These are phyloP conservation scores for Crematogaster levior DNA, from an alignment of 2,888 invertebrate genomes.

Conservation along the genomic window DNA sequence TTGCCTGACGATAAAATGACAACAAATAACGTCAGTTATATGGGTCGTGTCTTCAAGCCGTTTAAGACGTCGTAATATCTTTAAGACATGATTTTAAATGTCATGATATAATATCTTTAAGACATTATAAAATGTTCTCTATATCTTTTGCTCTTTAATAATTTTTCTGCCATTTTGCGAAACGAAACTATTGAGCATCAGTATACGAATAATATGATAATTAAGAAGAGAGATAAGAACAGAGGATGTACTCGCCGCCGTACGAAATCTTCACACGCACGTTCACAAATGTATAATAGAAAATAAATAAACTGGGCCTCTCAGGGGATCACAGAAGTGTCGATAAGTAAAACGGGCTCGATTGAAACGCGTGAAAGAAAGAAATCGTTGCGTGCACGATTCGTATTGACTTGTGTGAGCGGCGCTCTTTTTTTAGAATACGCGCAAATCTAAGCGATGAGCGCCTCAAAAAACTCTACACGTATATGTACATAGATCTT, in stretches of 20 bases:
- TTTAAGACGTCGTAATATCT: no score
- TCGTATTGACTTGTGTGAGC: constrained; percentile 35
- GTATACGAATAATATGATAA: neutral
- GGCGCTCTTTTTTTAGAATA: constrained; percentile 21
- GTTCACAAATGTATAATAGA: neutral
- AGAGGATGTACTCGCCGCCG: neutral
- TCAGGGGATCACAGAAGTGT: constrained; percentile 22
- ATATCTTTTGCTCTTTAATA: neutral
- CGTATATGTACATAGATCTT: constrained; percentile 51
- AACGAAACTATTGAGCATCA: constrained; percentile 28
- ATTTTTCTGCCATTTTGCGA: neutral
- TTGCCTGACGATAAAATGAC: no score
- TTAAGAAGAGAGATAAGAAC: neutral
- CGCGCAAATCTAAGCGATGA: constrained; percentile 34
- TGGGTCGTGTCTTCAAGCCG: no score
- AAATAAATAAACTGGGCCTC: constrained; percentile 22
- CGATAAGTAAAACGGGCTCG: constrained; percentile 32
- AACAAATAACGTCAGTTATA: no score
- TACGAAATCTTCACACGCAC: constrained; percentile 6
- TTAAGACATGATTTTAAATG: no score
- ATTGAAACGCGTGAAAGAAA: constrained; percentile 24
- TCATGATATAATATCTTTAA: no score
- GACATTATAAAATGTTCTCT: no score
- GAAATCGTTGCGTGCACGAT: constrained; percentile 45
- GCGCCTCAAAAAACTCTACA: constrained; percentile 42